Evolutionary conservation across 2,888 invertebrate genomes (phyloP).

Genomic region (Cerastis rubricosa): DNA sequence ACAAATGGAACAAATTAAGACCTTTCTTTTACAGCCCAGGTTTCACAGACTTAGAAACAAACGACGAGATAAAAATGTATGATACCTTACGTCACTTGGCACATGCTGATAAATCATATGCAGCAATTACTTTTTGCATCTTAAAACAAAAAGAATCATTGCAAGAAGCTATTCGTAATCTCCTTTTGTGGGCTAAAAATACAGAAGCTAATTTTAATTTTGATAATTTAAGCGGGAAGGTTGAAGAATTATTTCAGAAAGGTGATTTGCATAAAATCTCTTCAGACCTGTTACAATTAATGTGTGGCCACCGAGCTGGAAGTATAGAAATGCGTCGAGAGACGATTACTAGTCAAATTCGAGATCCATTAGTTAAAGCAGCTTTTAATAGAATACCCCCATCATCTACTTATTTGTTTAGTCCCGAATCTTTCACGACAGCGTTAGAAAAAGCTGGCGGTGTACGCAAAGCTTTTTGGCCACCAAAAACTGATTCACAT

Average conservation of each 20-base stretch:
- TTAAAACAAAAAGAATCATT: background rate
- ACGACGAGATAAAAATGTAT: background rate
- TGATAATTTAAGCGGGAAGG: constrained; percentile 13
- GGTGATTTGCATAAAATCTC: constrained; percentile 8
- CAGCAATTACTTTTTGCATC: constrained; percentile 2
- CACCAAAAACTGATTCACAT: background rate
- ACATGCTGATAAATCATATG: background rate
- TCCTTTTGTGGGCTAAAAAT: constrained; percentile 11
- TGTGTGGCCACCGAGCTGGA: constrained; percentile 11
- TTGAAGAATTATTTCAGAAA: constrained; percentile 16
- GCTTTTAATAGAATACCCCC: constrained; percentile 4
- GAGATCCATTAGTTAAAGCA: constrained; percentile 15
- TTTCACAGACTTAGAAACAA: background rate
- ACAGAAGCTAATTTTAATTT: background rate
- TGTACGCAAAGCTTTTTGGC: constrained; percentile 4
- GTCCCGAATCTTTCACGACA: background rate
- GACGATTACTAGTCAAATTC: constrained; percentile 1
- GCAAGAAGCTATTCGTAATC: background rate
- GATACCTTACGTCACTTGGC: background rate
- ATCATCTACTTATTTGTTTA: constrained; percentile 6
- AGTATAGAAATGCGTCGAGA: constrained; percentile 14
- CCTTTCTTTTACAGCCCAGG: too few relatives aligned
- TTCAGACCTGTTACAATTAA: constrained; percentile 8
- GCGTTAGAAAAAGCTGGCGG: background rate
- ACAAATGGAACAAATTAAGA: too few relatives aligned